Conservation (phyloP, 2,888 invertebrate genomes). For the Disparrhopalites patrizii region DNA sequence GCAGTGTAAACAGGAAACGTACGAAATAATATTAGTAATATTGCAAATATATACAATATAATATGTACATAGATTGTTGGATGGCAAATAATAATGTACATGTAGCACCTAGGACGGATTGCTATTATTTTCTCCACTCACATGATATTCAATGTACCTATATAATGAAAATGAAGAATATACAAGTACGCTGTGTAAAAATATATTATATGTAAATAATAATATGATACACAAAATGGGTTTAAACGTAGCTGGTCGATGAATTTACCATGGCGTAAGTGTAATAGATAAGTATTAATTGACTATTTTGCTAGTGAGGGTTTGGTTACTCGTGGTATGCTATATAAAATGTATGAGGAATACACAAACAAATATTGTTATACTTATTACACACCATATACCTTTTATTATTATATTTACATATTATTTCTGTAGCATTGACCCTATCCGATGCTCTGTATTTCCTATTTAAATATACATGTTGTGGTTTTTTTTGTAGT, state of each 20-base stretch:
- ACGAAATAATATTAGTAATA: not conserved
- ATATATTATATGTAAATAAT: not conserved
- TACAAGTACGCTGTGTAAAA: not conserved
- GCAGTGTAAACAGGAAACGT: not conserved
- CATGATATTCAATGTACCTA: constrained; percentile 31
- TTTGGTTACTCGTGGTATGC: not conserved
- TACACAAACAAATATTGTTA: too few relatives aligned
- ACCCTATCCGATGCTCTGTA: not conserved
- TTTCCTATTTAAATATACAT: too few relatives aligned
- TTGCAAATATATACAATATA: not conserved
- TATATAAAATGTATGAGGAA: too few relatives aligned
- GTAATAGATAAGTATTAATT: constrained; percentile 14
- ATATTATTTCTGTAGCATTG: too few relatives aligned
- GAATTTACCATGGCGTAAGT: constrained; percentile 21
- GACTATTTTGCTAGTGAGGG: constrained; percentile 7
- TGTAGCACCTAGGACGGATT: not conserved
- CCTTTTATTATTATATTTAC: not conserved
- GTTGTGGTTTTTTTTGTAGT: constrained; percentile 23
- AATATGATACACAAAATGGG: constrained; percentile 1
- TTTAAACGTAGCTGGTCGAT: constrained; percentile 19
- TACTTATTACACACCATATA: not conserved
- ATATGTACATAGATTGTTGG: constrained; percentile 8
- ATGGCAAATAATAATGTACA: too few relatives aligned
- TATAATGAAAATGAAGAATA: not conserved
- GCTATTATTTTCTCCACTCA: constrained; percentile 21